Conservation (phyloP, 2,797 vertebrate species). For the Okamejei kenojei region DNA sequence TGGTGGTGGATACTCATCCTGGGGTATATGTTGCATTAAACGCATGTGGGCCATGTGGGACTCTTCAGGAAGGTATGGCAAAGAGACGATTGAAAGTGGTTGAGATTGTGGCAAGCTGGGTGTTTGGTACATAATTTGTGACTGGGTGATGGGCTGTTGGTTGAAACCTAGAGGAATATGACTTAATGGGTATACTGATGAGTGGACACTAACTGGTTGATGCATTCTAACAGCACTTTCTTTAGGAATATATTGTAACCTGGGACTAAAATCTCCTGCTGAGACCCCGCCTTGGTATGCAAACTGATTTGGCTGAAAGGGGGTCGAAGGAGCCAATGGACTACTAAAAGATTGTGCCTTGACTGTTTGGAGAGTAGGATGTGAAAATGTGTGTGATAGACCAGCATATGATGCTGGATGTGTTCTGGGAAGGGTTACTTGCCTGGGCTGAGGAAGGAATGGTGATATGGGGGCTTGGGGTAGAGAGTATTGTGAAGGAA, state of each 20-base stretch:
- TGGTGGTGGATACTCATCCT: not conserved
- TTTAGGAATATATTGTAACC: not conserved
- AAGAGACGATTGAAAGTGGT: not conserved
- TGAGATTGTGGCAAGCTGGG: not conserved
- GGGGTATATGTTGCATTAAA: not conserved
- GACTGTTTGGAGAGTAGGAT: not conserved
- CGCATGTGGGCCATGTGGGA: not conserved
- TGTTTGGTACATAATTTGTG: not conserved
- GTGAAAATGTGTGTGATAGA: not conserved
- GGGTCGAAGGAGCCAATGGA: not conserved
- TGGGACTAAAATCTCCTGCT: not conserved
- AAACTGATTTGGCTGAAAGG: not conserved
- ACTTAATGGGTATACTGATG: not conserved
- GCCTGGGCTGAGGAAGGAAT: not conserved
- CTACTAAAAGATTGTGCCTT: conserved; percentile 5
- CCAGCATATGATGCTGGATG: not conserved
- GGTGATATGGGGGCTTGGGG: not conserved
- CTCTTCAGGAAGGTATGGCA: not conserved
- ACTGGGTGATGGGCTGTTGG: not conserved
- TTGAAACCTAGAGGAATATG: not conserved
- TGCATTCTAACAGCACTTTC: not conserved
- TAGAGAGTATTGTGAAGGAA: not conserved
- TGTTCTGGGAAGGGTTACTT: not conserved
- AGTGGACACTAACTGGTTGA: not conserved
- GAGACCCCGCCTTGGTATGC: not conserved